A percentile compares a stretch with the other conserved stretches of the same genome.
phyloP scores from a whole-genome alignment of 2,888 invertebrate species.

The Drosophila paranaensis region DNA sequence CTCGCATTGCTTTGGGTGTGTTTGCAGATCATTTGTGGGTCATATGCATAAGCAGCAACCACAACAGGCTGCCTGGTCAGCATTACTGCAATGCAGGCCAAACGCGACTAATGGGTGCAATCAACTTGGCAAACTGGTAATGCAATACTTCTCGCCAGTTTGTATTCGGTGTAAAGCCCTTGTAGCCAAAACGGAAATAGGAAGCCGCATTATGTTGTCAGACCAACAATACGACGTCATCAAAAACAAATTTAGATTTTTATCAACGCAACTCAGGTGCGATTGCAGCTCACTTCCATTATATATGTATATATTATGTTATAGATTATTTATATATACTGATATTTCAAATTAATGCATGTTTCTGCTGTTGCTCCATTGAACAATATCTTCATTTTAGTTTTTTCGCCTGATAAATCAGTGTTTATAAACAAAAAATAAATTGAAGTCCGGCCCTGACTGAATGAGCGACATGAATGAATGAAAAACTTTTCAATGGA shows the following conservation, averaged over 20 bases:
- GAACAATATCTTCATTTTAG: neutral
- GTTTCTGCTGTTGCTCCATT: neutral
- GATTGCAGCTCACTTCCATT: neutral
- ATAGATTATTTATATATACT: neutral
- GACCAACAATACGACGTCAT: slow-evolving; percentile 28
- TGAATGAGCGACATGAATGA: slow-evolving; percentile 31
- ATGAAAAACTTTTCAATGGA: slow-evolving; percentile 27
- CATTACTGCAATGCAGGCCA: slow-evolving; percentile 41
- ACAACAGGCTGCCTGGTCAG: slow-evolving; percentile 54
- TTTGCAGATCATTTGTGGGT: slow-evolving; percentile 68
- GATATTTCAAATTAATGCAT: neutral
- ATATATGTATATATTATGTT: neutral
- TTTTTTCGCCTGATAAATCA: neutral
- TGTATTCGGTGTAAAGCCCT: slow-evolving; percentile 23
- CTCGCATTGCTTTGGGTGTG: slow-evolving; percentile 43
- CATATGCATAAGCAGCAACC: slow-evolving; percentile 55
- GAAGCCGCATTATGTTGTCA: slow-evolving; percentile 57
- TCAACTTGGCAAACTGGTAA: slow-evolving; percentile 52
- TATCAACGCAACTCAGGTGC: neutral
- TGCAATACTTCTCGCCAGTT: slow-evolving; percentile 38
- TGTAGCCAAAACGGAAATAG: slow-evolving; percentile 63
- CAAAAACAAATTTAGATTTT: slow-evolving; percentile 2
- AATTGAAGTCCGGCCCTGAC: neutral
- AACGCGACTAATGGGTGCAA: slow-evolving; percentile 61
- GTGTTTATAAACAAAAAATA: neutral